A percentile compares a stretch with the other conserved stretches of the same genome.
These are phyloP conservation scores for Emydoidea blandingii DNA, from an alignment of 2,797 vertebrate genomes.

Conservation along the genomic window DNA sequence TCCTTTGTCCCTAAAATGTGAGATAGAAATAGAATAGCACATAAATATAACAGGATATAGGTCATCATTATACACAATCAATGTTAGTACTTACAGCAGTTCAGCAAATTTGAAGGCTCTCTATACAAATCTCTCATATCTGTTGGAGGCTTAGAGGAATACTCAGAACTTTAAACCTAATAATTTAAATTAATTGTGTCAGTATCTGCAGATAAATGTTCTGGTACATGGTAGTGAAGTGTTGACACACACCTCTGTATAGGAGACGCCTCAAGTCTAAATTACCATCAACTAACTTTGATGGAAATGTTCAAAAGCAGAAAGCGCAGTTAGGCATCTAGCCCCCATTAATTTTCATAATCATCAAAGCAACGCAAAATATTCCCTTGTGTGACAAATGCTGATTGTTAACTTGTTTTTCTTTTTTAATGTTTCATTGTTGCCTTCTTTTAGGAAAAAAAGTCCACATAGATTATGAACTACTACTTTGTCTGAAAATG, in stretches of 20 bases:
- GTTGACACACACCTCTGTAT: not conserved
- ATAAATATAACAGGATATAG: not conserved
- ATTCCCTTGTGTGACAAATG: too few species aligned
- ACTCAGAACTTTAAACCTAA: not conserved
- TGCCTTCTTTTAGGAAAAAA: not conserved
- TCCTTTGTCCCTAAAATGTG: not conserved
- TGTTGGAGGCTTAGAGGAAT: not conserved
- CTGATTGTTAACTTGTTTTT: not conserved
- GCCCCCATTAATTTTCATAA: not conserved
- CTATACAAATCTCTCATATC: fast-evolving
- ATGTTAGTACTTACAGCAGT: not conserved
- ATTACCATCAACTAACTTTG: not conserved
- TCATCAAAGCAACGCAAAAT: too few species aligned
- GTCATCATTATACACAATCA: not conserved
- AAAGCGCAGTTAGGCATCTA: not conserved
- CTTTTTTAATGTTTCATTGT: not conserved
- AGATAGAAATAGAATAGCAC: not conserved
- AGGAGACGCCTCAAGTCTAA: not conserved
- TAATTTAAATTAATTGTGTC: not conserved
- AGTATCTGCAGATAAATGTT: not conserved
- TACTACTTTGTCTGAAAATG: not conserved
- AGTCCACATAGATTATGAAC: not conserved
- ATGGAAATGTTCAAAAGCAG: not conserved
- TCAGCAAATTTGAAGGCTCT: not conserved
- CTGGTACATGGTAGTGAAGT: not conserved